These are phyloP conservation scores for Pseudococcus longispinus DNA, from an alignment of 2,888 invertebrate genomes.

Conservation along the genomic window DNA sequence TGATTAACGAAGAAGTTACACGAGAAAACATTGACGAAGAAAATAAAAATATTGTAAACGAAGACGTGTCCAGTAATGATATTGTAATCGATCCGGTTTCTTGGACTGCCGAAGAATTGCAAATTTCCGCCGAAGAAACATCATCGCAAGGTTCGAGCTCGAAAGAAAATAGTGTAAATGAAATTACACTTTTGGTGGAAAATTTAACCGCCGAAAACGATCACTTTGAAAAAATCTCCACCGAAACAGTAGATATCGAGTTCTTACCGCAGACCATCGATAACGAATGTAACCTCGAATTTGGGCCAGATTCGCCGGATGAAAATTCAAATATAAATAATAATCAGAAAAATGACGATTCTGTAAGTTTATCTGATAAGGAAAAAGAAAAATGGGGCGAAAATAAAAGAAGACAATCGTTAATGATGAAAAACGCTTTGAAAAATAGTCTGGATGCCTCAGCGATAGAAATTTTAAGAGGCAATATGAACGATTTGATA, in stretches of 20 bases:
- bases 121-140: neutral
- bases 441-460: constrained; percentile 47
- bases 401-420: constrained; percentile 47
- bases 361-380: neutral
- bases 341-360: neutral
- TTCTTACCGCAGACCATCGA: neutral
- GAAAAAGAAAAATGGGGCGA: constrained; percentile 47
- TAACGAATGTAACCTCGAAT: neutral
- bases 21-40: neutral
- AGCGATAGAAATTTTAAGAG: constrained; percentile 6
- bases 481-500: constrained; percentile 27
- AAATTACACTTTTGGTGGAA: constrained; percentile 3
- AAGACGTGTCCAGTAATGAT: neutral
- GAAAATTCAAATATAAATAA: neutral
- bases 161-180: constrained; percentile 27
- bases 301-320: neutral
- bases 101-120: neutral
- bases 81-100: neutral
- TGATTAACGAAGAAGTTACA: neutral
- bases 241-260: constrained; percentile 49
- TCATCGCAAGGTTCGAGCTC: constrained; percentile 35
- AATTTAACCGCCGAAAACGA: constrained; percentile 28
- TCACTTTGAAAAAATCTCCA: constrained; percentile 38
- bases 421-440: constrained; percentile 52
- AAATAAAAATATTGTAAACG: neutral